Evolutionary conservation across 2,797 vertebrate genomes (phyloP), one percentile per base, ranked within the genome.

Genomic region (Triplophysa bombifrons): DNA sequence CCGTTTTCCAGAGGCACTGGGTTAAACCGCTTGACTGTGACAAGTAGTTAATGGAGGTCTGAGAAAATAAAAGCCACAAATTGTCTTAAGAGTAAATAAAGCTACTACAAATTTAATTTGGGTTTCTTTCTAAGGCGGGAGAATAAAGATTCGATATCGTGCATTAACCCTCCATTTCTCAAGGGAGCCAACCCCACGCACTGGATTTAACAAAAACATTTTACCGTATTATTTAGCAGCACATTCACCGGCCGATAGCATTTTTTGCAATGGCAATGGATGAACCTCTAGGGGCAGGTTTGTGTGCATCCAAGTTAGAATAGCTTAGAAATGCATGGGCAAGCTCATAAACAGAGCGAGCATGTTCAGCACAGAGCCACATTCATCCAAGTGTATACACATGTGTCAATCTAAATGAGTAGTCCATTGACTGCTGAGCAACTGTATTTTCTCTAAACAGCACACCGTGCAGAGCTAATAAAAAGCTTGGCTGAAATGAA

Each of bases 31-130:
- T 30, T 50, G 14, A 72, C 12, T 55, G 78, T 83, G 85, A 91
- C 91, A 91, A 87, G 60, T 17, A 90, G 91, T 90, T 93, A 91
- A 92, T 89, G 91, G 88, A 87, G 78, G 85, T 87, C 85, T 51
- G 53, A 50, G 68, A 65, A 38, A 73, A 76, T 27, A 63, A 53
- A 60, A 74, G 41, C 46, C 70, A 25, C 58, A 74, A 82, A 74
- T 78, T 48, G 58, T 73, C 46, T 74, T 44, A 41, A 50, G 91
- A 87, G 87, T 85, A 82, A 82, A 89, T 83, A 84, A 88, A 85
- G 88, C 81, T 68, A 83, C 72, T 80, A 80, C 80, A 75, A 72
- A 65, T 41, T 10, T 44, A 41, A 41, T 34, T 76, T 20, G 27
- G 34, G 25, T 50, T 48, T 56, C 70, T 66, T 80, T 56, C 63